Evolutionary conservation across 2,113 vertebrate species (phyloP).

Genomic region (Pandion haliaetus): DNA sequence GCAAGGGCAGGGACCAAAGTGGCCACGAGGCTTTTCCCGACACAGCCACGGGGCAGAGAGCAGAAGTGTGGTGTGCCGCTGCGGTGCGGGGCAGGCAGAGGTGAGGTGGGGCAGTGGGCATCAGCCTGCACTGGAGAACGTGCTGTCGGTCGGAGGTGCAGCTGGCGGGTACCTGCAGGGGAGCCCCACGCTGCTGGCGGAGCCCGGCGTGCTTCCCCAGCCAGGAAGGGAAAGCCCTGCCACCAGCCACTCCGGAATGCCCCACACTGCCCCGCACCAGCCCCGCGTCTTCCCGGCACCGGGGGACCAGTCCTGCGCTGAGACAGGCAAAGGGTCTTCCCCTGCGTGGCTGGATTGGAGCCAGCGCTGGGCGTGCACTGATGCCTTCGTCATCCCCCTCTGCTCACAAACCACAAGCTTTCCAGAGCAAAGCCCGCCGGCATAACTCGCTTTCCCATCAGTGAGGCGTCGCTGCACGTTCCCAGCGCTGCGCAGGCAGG

Average conservation of each 20-base stretch:
- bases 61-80: fast-evolving
- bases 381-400: too few species aligned
- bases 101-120: not conserved
- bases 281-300: not conserved
- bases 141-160: too few species aligned
- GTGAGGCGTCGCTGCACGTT: fast-evolving
- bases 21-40: not conserved
- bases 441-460: not conserved
- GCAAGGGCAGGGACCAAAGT: not conserved
- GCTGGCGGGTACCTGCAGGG: not conserved
- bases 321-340: not conserved
- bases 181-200: not conserved
- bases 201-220: not conserved
- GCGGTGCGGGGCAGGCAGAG: not conserved
- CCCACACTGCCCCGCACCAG: not conserved
- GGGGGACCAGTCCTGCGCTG: too few species aligned
- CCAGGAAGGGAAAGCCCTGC: not conserved
- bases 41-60: too few species aligned
- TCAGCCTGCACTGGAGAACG: not conserved
- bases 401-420: not conserved
- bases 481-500: not conserved
- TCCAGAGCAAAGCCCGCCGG: not conserved
- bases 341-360: not conserved
- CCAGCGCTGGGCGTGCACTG: fast-evolving
- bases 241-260: fast-evolving